Percentiles rank a stretch among this genome's conserved stretches.
These are phyloP conservation scores for Drosophila buzzatii DNA, from an alignment of 2,888 invertebrate species.

Conservation along the genomic window DNA sequence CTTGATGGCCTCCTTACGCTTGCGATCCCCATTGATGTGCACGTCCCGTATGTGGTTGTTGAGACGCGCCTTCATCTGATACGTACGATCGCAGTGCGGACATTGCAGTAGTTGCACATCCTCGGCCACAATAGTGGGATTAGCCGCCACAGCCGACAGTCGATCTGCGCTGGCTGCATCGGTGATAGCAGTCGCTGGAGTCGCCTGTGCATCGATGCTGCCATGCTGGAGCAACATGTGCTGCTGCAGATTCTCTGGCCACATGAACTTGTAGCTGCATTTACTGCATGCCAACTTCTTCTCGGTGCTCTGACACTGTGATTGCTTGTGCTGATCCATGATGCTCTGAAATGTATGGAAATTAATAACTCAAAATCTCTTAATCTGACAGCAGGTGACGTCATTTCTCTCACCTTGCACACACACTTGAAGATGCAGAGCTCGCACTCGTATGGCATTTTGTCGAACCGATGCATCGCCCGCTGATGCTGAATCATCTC, in stretches of 20 bases:
- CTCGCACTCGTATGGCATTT: slow-evolving; percentile 86
- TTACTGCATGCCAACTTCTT: slow-evolving; percentile 78
- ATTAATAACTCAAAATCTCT: not conserved
- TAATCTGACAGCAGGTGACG: not conserved
- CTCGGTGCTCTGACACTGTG: slow-evolving; percentile 82
- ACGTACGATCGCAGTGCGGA: slow-evolving; percentile 87
- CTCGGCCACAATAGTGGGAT: slow-evolving; percentile 13
- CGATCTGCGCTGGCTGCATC: slow-evolving; percentile 9
- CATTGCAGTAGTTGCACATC: slow-evolving; percentile 83
- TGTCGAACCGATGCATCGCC: slow-evolving; percentile 84
- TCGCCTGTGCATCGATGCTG: slow-evolving; percentile 40
- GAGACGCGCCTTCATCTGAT: slow-evolving; percentile 71
- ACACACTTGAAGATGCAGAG: slow-evolving; percentile 87
- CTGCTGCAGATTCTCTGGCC: slow-evolving; percentile 82
- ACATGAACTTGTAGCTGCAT: slow-evolving; percentile 84
- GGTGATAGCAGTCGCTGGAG: not conserved
- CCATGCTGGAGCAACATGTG: slow-evolving; percentile 74
- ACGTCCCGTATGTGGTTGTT: slow-evolving; percentile 75
- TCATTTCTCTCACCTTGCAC: slow-evolving; percentile 71
- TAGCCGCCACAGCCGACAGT: not conserved
- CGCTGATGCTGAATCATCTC: slow-evolving; percentile 83
- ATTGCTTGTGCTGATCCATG: slow-evolving; percentile 86
- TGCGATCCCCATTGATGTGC: slow-evolving; percentile 70
- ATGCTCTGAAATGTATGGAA: slow-evolving; percentile 83
- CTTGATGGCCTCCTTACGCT: slow-evolving; percentile 83